These are phyloP conservation scores for Lymantria monacha DNA, from an alignment of 2,888 invertebrate genomes.

Conservation along the genomic window DNA sequence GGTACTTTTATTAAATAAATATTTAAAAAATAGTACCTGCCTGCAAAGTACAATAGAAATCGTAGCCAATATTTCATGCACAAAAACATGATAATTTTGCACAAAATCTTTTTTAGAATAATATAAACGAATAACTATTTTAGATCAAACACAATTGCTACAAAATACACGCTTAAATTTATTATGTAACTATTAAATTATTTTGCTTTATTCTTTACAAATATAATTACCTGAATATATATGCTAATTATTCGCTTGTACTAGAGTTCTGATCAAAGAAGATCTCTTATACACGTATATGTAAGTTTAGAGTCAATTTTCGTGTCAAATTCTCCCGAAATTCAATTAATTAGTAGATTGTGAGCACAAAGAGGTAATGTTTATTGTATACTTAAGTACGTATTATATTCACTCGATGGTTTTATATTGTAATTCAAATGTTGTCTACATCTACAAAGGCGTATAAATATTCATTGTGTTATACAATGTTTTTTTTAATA, in stretches of 20 bases:
- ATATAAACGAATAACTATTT: conserved; percentile 10
- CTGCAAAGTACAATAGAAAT: conserved; percentile 73
- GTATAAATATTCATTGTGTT: no score
- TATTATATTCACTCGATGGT: conserved; percentile 44
- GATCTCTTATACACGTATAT: conserved; percentile 44
- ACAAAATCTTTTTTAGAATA: conserved; percentile 28
- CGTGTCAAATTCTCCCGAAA: conserved; percentile 82
- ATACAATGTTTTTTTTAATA: no score
- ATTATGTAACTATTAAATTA: neutral
- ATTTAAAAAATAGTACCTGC: conserved; percentile 45
- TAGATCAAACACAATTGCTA: conserved; percentile 6
- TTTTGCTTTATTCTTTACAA: conserved; percentile 5
- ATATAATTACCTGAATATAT: conserved; percentile 11
- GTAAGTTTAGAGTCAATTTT: conserved; percentile 79
- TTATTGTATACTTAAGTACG: conserved; percentile 49
- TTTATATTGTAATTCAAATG: conserved; percentile 32
- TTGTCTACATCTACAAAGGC: no score
- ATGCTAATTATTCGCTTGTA: conserved; percentile 22
- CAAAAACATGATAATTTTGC: conserved; percentile 39
- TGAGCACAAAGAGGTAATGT: conserved; percentile 50
- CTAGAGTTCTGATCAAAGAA: conserved; percentile 18
- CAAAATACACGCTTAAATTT: neutral
- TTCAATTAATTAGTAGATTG: conserved; percentile 78
- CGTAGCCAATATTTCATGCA: conserved; percentile 43
- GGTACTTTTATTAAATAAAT: conserved; percentile 18